phyloP scores from a whole-genome alignment of 2,113 vertebrate species.

The Ochotona princeps region DNA sequence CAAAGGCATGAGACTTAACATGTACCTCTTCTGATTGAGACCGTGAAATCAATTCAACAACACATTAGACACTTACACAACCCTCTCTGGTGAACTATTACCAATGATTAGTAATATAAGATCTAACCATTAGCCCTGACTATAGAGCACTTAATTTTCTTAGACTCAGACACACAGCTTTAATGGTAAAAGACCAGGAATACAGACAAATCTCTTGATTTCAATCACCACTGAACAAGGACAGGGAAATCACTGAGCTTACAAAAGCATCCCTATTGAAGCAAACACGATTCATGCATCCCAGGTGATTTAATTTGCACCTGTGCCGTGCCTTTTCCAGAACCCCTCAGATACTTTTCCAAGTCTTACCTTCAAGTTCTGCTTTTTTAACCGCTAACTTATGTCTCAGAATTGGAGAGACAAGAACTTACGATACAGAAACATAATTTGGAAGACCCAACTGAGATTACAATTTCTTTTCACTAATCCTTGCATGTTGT shows the following conservation, averaged over 20 bases:
- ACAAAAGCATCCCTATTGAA: conserved; percentile 29
- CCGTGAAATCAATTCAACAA: conserved; percentile 59
- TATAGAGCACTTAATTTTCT: conserved; percentile 19
- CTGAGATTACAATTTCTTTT: not conserved
- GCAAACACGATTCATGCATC: conserved; percentile 45
- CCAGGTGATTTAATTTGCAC: not conserved
- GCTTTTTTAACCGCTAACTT: not conserved
- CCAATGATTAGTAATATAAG: conserved; percentile 50
- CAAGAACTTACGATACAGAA: conserved; percentile 4
- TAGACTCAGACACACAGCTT: conserved; percentile 57
- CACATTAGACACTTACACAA: conserved; percentile 30
- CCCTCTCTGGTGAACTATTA: conserved; percentile 53
- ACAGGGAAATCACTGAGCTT: not conserved
- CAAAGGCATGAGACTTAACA: conserved; percentile 34
- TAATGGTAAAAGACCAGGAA: conserved; percentile 38
- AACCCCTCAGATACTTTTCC: not conserved
- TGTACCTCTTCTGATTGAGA: not conserved
- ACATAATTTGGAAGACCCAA: not conserved
- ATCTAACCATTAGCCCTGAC: conserved; percentile 30
- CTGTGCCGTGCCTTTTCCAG: not conserved
- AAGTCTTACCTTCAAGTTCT: conserved; percentile 23
- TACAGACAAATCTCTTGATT: conserved; percentile 59
- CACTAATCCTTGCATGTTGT: not conserved
- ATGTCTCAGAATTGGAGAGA: not conserved
- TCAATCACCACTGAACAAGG: conserved; percentile 7